Base-by-base conservation (phyloP, 2,797 vertebrate genomes). In the Rousettus madagascariensis region DNA sequence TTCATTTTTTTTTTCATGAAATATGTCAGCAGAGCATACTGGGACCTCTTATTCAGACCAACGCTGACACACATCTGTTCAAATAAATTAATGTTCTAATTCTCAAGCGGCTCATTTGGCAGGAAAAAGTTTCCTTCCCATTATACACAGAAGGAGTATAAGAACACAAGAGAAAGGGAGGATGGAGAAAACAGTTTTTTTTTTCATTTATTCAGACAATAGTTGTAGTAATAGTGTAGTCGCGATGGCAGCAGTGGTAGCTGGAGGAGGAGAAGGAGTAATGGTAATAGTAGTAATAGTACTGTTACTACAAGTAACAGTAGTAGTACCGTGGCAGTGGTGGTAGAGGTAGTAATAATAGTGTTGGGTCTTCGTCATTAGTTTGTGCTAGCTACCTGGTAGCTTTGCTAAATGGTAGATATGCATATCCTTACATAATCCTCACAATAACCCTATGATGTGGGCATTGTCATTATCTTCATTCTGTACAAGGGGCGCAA, bases 11-110 rank as follows among this genome's bases (percentile, higher is more conserved):
- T 74, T 82, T 41, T 86, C 80, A 85, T 57, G 26, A 90, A 87
- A 36, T 87, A 69, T 86, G 26, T 92, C 86, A 87, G 61, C 24
- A 57, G 72, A 90, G 8, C 33, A 86, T 74, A 61, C 74, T 41
- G 88, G 72, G 19, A 33, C 91, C 88, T 95, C 86, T 96, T 65
- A 51, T 88, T 94, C 74, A 91, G 36, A 93, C 68, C 74, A 83
- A 86, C 46, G 57, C 66, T 71, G 63, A 66, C 59, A 89, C 36
- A 89, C 51, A 79, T 92, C 86, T 96, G 88, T 86, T 96, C 88
- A 79, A 61, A 92, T 92, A 91, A 96, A 94, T 89, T 59, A 95
- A 91, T 57, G 61, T 96, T 86, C 68, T 82, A 69, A 59, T 69
- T 61, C 72, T 91, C 53, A 57, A 94, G 38, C 5, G 17, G 90